A percentile compares a stretch with the other conserved stretches of the same genome.
phyloP scores from a whole-genome alignment of 1,140 invertebrate species.

The Macrosteles quadrilineatus region DNA sequence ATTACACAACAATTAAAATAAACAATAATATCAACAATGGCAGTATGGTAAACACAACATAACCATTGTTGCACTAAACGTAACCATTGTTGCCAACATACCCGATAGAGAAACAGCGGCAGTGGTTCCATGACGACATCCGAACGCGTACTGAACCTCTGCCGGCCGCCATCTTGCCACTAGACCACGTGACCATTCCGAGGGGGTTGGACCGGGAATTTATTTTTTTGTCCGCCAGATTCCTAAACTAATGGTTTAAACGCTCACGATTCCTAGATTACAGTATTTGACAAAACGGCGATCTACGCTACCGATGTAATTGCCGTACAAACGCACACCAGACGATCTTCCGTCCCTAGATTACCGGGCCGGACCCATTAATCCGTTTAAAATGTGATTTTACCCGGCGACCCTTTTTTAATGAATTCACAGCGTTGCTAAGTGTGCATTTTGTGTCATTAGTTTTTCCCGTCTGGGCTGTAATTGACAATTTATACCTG shows the following conservation, averaged over 20 bases:
- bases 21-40: too few species aligned
- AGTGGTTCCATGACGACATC: not conserved
- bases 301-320: constrained; percentile 16
- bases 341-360: not conserved
- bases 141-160: not conserved
- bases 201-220: constrained; percentile 9
- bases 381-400: constrained; percentile 27
- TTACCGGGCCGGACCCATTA: constrained; percentile 7
- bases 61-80: too few species aligned
- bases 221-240: constrained; percentile 1
- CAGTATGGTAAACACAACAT: too few species aligned
- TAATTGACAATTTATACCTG: constrained; percentile 9
- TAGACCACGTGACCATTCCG: constrained; percentile 15
- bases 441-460: constrained; percentile 25
- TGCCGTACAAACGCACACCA: not conserved
- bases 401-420: constrained; percentile 16
- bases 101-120: not conserved
- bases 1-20: too few species aligned
- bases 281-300: constrained; percentile 22
- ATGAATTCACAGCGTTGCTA: constrained; percentile 10
- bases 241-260: constrained; percentile 20
- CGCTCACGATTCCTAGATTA: constrained; percentile 14
- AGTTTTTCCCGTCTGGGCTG: constrained; percentile 3
- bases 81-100: not conserved
- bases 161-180: constrained; percentile 15